phyloP scores from a whole-genome alignment of 2,797 vertebrate genomes.

The Amblyraja radiata region DNA sequence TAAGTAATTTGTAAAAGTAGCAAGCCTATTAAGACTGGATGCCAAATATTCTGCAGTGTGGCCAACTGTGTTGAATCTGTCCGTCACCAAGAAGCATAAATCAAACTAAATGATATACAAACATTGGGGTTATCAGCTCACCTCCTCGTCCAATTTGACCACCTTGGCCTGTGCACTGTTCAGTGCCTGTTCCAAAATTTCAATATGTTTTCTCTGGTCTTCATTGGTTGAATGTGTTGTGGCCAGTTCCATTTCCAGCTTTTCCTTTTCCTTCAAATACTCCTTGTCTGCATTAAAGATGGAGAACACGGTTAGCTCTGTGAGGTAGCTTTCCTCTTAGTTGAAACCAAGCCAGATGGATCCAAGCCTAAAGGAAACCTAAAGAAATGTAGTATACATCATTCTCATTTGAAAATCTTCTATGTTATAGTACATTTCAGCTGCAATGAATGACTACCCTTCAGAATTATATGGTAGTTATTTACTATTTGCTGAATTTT shows the following conservation, averaged over 20 bases:
- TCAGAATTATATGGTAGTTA: neutral
- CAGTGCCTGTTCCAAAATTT: constrained; percentile 75
- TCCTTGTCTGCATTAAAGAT: constrained; percentile 61
- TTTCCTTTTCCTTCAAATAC: constrained; percentile 70
- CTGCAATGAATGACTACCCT: neutral
- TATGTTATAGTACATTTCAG: neutral
- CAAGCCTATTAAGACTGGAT: neutral
- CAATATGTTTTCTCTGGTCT: constrained; percentile 71
- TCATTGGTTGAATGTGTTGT: constrained; percentile 64
- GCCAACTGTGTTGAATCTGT: neutral
- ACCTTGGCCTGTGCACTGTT: constrained; percentile 73
- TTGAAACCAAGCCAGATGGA: constrained; percentile 37
- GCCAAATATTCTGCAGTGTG: neutral
- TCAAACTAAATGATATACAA: neutral
- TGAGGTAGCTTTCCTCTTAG: constrained; percentile 42
- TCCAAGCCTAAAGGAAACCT: constrained; percentile 42
- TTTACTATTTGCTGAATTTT: neutral
- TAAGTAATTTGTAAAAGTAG: neutral
- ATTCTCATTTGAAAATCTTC: constrained; percentile 1
- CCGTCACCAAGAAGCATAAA: neutral
- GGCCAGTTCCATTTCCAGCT: constrained; percentile 67
- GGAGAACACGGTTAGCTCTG: constrained; percentile 22
- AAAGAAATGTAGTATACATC: constrained; percentile 31
- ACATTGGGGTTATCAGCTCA: constrained; percentile 46
- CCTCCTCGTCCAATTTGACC: constrained; percentile 77